These are phyloP conservation scores for Leptinotarsa defecta DNA, from an alignment of 1,140 invertebrate species.

Conservation along the genomic window DNA sequence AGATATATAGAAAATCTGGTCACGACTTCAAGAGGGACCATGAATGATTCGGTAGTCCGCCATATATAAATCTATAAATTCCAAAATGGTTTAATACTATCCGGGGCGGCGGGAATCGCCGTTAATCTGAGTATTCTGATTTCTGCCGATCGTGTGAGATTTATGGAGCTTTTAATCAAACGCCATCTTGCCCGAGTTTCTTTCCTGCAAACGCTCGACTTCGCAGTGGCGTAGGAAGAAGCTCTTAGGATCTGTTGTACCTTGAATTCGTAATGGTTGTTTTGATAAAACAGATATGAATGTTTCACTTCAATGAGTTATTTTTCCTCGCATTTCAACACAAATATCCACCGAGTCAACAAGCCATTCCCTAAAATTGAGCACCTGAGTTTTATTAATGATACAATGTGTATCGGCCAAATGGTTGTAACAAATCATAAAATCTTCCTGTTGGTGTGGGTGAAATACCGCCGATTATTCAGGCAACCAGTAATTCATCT, in stretches of 20 bases:
- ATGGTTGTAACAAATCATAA: too few relatives aligned
- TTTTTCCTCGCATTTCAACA: too few relatives aligned
- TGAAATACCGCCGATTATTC: too few relatives aligned
- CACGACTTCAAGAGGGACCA: slow-evolving; percentile 9
- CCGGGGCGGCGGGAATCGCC: slow-evolving; percentile 9
- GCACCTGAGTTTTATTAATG: too few relatives aligned
- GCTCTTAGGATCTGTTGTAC: neutral
- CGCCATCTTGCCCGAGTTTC: slow-evolving; percentile 14
- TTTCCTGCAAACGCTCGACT: neutral
- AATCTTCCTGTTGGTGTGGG: too few relatives aligned
- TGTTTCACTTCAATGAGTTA: too few relatives aligned
- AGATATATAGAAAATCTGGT: slow-evolving; percentile 10
- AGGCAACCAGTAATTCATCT: too few relatives aligned
- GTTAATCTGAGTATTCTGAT: slow-evolving; percentile 24
- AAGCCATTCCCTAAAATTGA: too few relatives aligned
- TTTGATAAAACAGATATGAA: too few relatives aligned
- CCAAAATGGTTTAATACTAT: slow-evolving; percentile 8
- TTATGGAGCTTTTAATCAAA: slow-evolving; percentile 23
- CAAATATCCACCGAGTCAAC: too few relatives aligned
- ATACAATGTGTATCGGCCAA: too few relatives aligned
- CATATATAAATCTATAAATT: slow-evolving; percentile 9
- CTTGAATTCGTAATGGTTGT: too few relatives aligned
- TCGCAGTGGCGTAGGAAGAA: neutral
- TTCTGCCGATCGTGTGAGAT: slow-evolving; percentile 10
- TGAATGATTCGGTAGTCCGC: neutral